A percentile compares a stretch with the other conserved stretches of the same genome.
Conservation (phyloP, 2,888 invertebrate genomes). For the Xanthorhoe spadicearia region DNA sequence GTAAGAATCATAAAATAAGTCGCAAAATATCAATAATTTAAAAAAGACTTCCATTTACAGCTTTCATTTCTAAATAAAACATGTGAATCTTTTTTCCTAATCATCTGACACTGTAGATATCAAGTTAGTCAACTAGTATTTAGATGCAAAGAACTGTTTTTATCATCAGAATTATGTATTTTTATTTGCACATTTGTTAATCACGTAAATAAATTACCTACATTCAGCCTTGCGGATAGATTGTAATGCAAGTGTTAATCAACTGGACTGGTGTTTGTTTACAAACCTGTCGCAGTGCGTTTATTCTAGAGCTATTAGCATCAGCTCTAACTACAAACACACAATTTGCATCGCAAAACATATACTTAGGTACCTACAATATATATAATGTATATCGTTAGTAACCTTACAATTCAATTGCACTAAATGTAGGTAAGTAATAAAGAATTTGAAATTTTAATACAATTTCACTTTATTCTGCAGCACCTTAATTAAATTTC, state of each 20-base stretch:
- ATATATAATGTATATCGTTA: neutral
- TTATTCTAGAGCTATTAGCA: conserved; percentile 4
- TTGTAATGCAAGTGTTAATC: conserved; percentile 45
- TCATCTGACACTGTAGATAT: too few species aligned
- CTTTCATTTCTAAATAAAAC: too few species aligned
- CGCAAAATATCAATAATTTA: too few species aligned
- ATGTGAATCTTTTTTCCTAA: too few species aligned
- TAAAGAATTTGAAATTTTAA: too few species aligned
- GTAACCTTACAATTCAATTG: neutral
- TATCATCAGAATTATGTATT: neutral
- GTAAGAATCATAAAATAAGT: neutral
- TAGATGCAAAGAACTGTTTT: too few species aligned
- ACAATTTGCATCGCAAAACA: neutral
- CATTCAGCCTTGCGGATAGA: conserved; percentile 48
- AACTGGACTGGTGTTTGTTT: conserved; percentile 35
- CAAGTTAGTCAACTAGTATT: too few species aligned
- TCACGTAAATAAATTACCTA: conserved; percentile 1
- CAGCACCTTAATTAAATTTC: too few species aligned
- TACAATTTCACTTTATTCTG: too few species aligned
- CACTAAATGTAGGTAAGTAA: too few species aligned
- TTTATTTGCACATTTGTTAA: neutral
- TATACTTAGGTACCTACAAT: neutral
- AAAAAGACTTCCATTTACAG: too few species aligned
- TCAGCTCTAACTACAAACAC: neutral
- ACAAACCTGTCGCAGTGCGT: conserved; percentile 21